Base-by-base conservation (phyloP, 2,797 vertebrate genomes). In the Cynopterus sphinx region DNA sequence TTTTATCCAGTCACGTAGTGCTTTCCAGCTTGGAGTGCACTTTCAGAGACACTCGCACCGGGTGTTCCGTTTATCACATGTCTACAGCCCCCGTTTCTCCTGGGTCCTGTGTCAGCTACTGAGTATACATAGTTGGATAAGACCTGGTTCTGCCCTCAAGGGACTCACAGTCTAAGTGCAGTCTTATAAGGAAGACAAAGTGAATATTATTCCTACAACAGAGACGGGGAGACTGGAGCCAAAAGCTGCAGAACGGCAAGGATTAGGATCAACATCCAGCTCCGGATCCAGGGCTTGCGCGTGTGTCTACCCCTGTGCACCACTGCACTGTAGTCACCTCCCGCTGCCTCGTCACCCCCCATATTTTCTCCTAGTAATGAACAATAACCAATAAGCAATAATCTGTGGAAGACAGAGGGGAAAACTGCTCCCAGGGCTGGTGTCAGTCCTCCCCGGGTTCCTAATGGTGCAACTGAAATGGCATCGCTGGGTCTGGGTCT, bases 301-400 rank as follows among this genome's bases (percentile, higher is more conserved):
- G 49, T 17, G 49, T 49, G 49, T 49, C 49, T 49, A 16, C 49
- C 28, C 9, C 9, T 19, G 24, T 7, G 3, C 22, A 10, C 55
- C 17, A 17, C 28, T 7, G 13, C 33, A 0, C 31, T n/a, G 5
- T n/a, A 1, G 51, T 12, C 2, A 0, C 51, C 3, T 65, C 39
- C 73, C 10, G 65, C 59, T 36, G 11, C 73, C 67, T 63, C 17
- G 5, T 83, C 7, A 19, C 13, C 36, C 65, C 22, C 39, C 1
- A 3, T 8, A 7, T 22, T 24, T 26, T 28, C 12, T n/a, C 36
- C 17, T 31, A 46, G n/a, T 4, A 24, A 70, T 1, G 33, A 70
- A 41, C 63, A 68, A 12, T 51, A 57, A 84, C 82, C 33, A 12
- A 5, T 51, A 51, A 84, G 90, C 33, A 12, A 4, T 16, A 4